Evolutionary conservation across 1,140 invertebrate species (phyloP).

Genomic region (Diuraphis noxia): DNA sequence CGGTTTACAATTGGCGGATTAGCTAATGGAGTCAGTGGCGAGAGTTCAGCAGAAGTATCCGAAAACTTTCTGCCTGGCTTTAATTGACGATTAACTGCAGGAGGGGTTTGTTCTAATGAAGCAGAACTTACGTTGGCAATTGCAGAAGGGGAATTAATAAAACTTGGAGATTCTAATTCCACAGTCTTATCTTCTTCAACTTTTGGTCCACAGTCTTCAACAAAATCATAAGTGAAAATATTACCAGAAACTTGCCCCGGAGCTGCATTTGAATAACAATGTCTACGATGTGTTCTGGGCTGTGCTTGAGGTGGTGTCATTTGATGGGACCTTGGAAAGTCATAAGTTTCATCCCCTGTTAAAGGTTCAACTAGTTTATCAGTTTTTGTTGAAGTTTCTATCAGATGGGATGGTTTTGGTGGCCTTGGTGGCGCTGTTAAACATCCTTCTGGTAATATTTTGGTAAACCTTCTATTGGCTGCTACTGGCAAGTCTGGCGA

Average conservation of each 20-base stretch:
- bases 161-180: conserved; percentile 64
- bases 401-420: conserved; percentile 72
- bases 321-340: conserved; percentile 72
- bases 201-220: conserved; percentile 37
- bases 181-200: conserved; percentile 45
- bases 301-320: conserved; percentile 58
- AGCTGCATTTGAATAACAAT: conserved; percentile 75
- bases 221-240: conserved; percentile 67
- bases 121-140: conserved; percentile 38
- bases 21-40: conserved; percentile 58
- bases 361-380: conserved; percentile 43
- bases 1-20: conserved; percentile 65
- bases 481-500: conserved; percentile 58
- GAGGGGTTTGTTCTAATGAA: conserved; percentile 65
- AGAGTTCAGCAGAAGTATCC: conserved; percentile 61
- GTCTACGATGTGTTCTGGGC: conserved; percentile 59
- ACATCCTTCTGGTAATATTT: conserved; percentile 57
- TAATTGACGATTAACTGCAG: conserved; percentile 74
- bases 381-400: conserved; percentile 24
- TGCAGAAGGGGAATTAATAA: conserved; percentile 60
- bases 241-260: conserved; percentile 63
- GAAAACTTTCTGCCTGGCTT: conserved; percentile 73
- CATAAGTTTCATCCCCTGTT: conserved; percentile 63
- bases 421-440: conserved; percentile 70
- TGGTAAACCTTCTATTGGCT: conserved; percentile 52